Base-by-base conservation (phyloP, 1,140 invertebrate species). In the Zeugodacus cucurbitae region DNA sequence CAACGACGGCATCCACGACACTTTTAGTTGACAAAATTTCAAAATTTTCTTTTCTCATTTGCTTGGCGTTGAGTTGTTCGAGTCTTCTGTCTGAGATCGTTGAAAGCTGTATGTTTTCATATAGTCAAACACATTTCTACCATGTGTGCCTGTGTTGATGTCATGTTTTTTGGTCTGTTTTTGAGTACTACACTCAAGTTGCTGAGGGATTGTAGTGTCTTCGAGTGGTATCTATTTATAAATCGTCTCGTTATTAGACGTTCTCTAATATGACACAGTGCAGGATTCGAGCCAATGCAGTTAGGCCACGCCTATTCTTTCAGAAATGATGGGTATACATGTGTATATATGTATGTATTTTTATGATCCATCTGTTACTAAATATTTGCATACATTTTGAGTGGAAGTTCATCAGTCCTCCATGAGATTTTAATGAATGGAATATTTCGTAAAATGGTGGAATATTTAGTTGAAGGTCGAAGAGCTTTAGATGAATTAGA, bases 141-240 rank as follows among this genome's bases (percentile, higher is more conserved):
- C 74, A 86, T 78, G 64, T 37, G 44, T 64, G 22, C 34, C n/a
- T 8, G 37, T 62, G 32, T 54, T 85, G 41, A 86, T 90, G 89
- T 90, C 89, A 89, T 86, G 89, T 41, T 22, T 29, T 22, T 57
- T 92, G 91, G 7, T 54, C 20, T 54, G 10, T 20, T 54, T 92
- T 92, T 90, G 86, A 86, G 90, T 17, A 44, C 54, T 34, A 41
- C 26, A 87, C 62, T 87, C 44, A 67, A 87, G 26, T 87, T 89
- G 90, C 91, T 90, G 91, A 89, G 58, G 74, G 54, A 32, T 6
- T 82, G 26, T 17, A 48, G 44, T 41, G 37, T 70, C 5, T 64
- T 87, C 88, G 91, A 92, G 91, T 91, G 90, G 89, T 87, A 87
- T 89, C 91, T 93, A 93, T 93, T 93, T 93, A 90, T 93, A 92